Evolutionary conservation across 2,888 invertebrate species (phyloP).

Genomic region (Malacosoma neustria): DNA sequence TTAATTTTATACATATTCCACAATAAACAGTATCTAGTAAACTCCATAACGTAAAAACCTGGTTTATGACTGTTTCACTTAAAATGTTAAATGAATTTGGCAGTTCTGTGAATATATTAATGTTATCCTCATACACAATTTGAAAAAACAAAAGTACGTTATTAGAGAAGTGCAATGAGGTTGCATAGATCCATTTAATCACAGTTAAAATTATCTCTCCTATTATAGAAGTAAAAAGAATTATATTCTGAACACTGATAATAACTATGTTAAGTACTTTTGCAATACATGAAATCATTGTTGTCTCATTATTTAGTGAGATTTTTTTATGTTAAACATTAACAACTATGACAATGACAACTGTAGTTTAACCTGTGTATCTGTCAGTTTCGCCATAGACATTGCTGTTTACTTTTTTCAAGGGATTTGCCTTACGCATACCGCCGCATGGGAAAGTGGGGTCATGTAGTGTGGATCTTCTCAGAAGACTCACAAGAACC

Average conservation of each 20-base stretch:
- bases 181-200: slow-evolving; percentile 26
- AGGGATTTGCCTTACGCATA: too few relatives aligned
- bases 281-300: slow-evolving; percentile 53
- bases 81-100: slow-evolving; percentile 34
- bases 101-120: slow-evolving; percentile 47
- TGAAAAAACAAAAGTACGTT: slow-evolving; percentile 40
- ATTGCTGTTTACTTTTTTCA: too few relatives aligned
- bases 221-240: slow-evolving; percentile 40
- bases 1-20: slow-evolving; percentile 23
- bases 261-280: slow-evolving; percentile 44
- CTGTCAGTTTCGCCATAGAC: too few relatives aligned
- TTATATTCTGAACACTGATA: slow-evolving; percentile 32
- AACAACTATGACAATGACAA: slow-evolving; percentile 10
- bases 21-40: slow-evolving; percentile 20
- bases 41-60: slow-evolving; percentile 24
- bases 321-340: too few relatives aligned
- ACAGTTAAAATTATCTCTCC: slow-evolving; percentile 49
- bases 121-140: slow-evolving; percentile 63
- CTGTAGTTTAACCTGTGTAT: too few relatives aligned
- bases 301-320: slow-evolving; percentile 25
- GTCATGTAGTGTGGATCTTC: too few relatives aligned
- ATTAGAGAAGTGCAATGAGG: slow-evolving; percentile 23
- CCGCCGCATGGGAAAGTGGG: too few relatives aligned
- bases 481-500: too few relatives aligned
- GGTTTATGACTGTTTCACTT: slow-evolving; percentile 17